Conservation (phyloP, 1,140 invertebrate genomes). For the Heliothis virescens region DNA sequence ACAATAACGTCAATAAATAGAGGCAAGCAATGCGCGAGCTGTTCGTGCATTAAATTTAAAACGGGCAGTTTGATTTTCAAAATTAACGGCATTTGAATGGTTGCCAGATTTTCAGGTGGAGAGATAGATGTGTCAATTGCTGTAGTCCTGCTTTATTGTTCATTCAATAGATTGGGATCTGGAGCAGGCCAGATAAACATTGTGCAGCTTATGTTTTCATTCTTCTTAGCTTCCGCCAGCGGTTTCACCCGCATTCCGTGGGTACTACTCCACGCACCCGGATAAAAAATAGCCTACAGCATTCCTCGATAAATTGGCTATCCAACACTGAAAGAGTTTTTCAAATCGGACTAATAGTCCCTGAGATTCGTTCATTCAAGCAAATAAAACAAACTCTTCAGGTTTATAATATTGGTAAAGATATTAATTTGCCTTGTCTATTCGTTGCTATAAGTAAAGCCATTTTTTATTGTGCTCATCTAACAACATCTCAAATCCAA, state of each 20-base stretch:
- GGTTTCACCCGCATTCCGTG: too few relatives aligned
- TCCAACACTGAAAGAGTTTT: too few relatives aligned
- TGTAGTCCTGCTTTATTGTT: background rate
- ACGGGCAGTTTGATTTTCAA: constrained; percentile 16
- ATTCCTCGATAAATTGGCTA: too few relatives aligned
- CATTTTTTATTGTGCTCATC: too few relatives aligned
- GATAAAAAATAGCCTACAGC: too few relatives aligned
- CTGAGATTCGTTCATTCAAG: too few relatives aligned
- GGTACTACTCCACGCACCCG: too few relatives aligned
- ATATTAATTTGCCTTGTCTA: background rate
- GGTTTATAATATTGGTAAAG: too few relatives aligned
- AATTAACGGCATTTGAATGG: constrained; percentile 29
- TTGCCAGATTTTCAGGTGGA: constrained; percentile 19
- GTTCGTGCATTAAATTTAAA: constrained; percentile 25
- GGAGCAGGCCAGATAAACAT: background rate
- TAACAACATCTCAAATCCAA: too few relatives aligned
- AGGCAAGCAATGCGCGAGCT: background rate
- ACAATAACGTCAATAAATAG: constrained; percentile 38
- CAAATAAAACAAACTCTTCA: too few relatives aligned
- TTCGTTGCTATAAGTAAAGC: background rate
- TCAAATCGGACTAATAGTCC: too few relatives aligned
- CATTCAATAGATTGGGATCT: background rate
- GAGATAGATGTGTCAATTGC: constrained; percentile 17
- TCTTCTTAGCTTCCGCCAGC: background rate
- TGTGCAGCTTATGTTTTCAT: background rate